These are phyloP conservation scores for Hippasteria phrygiana DNA, from an alignment of 53 echinoderm and acorn worm species.

Conservation along the genomic window DNA sequence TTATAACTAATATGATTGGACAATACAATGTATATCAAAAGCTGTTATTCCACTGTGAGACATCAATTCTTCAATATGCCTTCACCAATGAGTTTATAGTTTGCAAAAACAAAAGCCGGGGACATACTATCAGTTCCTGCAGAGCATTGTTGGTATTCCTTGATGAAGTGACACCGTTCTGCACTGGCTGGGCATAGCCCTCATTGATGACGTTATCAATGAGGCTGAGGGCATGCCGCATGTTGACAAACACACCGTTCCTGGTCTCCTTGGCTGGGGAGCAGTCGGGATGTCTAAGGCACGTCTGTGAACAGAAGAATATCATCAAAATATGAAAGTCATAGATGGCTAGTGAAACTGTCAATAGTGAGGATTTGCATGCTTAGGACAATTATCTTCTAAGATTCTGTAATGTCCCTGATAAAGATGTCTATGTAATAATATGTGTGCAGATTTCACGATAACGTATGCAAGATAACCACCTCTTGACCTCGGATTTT, in stretches of 20 bases:
- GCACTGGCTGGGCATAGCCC: slow-evolving; percentile 64
- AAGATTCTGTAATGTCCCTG: no score
- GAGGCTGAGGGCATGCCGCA: slow-evolving; percentile 80
- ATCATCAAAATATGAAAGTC: neutral
- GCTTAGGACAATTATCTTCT: no score
- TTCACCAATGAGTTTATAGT: no score
- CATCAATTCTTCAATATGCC: neutral
- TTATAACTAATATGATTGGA: no score
- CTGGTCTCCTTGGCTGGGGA: slow-evolving; percentile 83
- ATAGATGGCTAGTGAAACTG: neutral
- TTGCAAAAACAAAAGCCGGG: no score
- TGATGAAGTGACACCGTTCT: slow-evolving; percentile 73
- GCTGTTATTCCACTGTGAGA: no score
- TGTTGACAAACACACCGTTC: slow-evolving; percentile 84
- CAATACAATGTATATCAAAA: no score
- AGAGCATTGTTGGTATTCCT: slow-evolving; percentile 82
- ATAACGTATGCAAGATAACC: no score
- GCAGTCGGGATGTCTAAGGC: slow-evolving; percentile 98
- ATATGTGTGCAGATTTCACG: no score
- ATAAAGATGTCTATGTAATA: no score
- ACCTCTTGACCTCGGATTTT: no score
- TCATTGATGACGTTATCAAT: slow-evolving; percentile 83
- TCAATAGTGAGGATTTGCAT: neutral
- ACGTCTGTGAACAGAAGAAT: slow-evolving; percentile 74
- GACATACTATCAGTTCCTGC: slow-evolving; percentile 85